Percentiles rank a stretch among this genome's conserved stretches.
phyloP scores from a whole-genome alignment of 2,888 invertebrate genomes.

The Cosmia trapezina region DNA sequence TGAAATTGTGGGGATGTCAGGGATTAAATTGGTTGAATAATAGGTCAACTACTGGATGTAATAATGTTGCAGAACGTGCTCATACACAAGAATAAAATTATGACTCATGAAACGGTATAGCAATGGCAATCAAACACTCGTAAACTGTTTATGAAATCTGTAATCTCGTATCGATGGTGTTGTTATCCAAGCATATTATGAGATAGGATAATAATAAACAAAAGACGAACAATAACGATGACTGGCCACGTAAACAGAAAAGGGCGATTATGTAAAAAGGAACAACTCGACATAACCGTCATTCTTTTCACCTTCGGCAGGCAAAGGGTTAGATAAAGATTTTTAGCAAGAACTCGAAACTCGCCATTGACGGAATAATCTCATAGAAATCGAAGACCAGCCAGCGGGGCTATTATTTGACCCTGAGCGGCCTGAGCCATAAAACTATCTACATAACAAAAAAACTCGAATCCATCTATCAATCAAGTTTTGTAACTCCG shows the following conservation, averaged over 20 bases:
- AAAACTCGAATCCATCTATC: background rate
- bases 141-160: constrained; percentile 37
- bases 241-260: background rate
- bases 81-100: constrained; percentile 40
- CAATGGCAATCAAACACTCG: constrained; percentile 55
- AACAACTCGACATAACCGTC: constrained; percentile 5
- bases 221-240: background rate
- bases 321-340: background rate
- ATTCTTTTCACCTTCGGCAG: background rate
- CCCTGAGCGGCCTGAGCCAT: constrained; percentile 12
- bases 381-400: background rate
- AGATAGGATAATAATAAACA: background rate
- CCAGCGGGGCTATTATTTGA: background rate
- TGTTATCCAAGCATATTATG: background rate
- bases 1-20: constrained; percentile 44
- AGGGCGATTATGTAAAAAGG: constrained; percentile 35
- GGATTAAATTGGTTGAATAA: constrained; percentile 38
- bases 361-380: background rate
- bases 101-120: constrained; percentile 53
- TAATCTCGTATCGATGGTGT: constrained; percentile 11
- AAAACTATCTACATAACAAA: constrained; percentile 24
- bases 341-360: background rate
- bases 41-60: constrained; percentile 37
- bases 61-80: constrained; percentile 30
- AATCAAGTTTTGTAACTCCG: background rate